phyloP scores from a whole-genome alignment of 2,113 vertebrate species.

The Macroglossus sobrinus region DNA sequence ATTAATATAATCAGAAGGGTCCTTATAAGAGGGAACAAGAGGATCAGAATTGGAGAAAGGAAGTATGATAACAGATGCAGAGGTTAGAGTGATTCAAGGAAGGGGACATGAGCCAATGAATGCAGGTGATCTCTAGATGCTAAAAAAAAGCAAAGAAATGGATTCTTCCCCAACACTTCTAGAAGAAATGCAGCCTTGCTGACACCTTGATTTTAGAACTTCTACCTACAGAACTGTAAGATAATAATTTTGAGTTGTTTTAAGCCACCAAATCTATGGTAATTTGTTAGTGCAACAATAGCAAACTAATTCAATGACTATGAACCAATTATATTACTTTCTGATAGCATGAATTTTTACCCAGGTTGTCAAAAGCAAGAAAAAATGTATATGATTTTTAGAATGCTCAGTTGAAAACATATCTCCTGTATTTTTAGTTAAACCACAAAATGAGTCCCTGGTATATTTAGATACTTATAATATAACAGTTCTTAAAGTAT shows the following conservation, averaged over 20 bases:
- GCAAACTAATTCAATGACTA: background rate
- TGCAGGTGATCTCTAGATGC: background rate
- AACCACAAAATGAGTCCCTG: background rate
- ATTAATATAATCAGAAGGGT: background rate
- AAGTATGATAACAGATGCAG: background rate
- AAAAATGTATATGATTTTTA: background rate
- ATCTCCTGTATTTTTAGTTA: background rate
- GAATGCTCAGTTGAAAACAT: constrained; percentile 5
- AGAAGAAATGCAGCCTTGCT: background rate
- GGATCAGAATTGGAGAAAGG: background rate
- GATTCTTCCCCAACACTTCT: background rate
- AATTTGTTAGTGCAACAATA: background rate
- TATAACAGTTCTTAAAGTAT: background rate
- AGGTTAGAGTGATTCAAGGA: background rate
- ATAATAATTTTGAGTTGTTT: background rate
- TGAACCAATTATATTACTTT: background rate
- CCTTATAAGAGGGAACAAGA: background rate
- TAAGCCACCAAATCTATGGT: background rate
- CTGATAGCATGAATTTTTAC: background rate
- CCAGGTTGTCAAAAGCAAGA: background rate
- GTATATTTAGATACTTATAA: background rate
- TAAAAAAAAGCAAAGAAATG: background rate
- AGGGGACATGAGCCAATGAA: background rate
- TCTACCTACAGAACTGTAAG: background rate
- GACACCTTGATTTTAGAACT: background rate